phyloP scores from a whole-genome alignment of 2,113 vertebrate species.

The Nannospalax galili region DNA sequence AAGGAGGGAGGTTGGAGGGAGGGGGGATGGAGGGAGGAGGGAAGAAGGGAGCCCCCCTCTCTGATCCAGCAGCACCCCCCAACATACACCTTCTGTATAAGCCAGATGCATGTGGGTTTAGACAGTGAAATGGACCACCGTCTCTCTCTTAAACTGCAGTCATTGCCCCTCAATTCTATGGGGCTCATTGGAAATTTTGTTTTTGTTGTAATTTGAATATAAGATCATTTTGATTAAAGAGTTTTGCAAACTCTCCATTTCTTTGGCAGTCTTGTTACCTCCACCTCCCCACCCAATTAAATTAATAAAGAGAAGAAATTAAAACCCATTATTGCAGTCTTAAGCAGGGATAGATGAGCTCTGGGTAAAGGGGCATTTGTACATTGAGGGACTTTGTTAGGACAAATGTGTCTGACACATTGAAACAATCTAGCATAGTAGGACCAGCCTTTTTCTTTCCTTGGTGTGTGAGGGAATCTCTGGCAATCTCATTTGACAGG shows the following conservation, averaged over 20 bases:
- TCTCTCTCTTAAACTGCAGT: slow-evolving; percentile 61
- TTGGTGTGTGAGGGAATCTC: background rate
- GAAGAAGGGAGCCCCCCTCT: background rate
- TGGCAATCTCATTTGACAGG: background rate
- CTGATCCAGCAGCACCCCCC: background rate
- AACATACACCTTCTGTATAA: background rate
- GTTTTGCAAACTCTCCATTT: slow-evolving; percentile 60
- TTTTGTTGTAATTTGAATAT: slow-evolving; percentile 62
- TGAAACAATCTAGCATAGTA: background rate
- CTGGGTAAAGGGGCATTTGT: slow-evolving; percentile 48
- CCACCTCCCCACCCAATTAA: background rate
- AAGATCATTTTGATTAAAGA: slow-evolving; percentile 66
- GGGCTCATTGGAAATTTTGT: background rate
- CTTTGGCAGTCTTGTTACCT: slow-evolving; percentile 61
- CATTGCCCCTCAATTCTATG: slow-evolving; percentile 73
- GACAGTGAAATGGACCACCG: slow-evolving; percentile 61
- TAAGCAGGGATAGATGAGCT: background rate
- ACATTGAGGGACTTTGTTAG: background rate
- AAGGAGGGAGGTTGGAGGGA: background rate
- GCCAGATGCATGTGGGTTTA: slow-evolving; percentile 66
- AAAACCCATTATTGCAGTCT: background rate
- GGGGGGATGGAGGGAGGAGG: background rate
- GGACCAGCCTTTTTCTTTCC: background rate
- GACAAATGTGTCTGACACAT: slow-evolving; percentile 47
- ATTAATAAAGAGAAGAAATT: background rate